Percentiles rank a stretch among this genome's conserved stretches.
Conservation (phyloP, 2,113 vertebrate genomes). For the Gymnogyps californianus region DNA sequence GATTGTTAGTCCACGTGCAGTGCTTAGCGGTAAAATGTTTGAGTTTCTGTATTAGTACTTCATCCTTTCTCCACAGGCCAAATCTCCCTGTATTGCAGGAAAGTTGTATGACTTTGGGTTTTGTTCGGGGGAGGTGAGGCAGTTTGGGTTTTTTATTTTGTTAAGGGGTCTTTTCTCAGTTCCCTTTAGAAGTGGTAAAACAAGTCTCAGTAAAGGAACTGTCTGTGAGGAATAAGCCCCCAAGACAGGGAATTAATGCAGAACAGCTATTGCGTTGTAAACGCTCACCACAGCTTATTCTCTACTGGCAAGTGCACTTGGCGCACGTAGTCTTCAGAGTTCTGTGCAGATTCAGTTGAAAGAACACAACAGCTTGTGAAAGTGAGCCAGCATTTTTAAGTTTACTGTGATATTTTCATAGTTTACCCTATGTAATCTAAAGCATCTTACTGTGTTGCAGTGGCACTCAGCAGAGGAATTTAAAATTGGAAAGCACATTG, state of each 20-base stretch:
- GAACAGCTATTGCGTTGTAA: background rate
- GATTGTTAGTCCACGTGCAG: accelerated
- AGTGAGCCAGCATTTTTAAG: background rate
- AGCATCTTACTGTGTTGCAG: background rate
- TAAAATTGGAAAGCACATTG: background rate
- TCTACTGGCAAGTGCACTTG: background rate
- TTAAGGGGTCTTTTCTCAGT: background rate
- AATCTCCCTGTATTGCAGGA: background rate
- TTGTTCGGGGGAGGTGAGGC: background rate
- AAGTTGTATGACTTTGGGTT: background rate
- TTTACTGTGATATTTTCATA: background rate
- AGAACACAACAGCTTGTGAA: background rate
- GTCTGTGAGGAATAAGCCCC: background rate
- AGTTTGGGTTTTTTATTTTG: background rate
- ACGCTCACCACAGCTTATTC: background rate
- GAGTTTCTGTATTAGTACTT: background rate
- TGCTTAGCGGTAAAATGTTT: background rate
- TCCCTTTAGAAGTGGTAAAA: background rate
- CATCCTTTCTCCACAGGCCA: background rate
- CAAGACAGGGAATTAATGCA: background rate
- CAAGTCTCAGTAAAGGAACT: background rate
- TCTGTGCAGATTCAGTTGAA: background rate
- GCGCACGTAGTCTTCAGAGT: accelerated
- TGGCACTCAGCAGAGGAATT: background rate
- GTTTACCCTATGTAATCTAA: background rate